phyloP scores from a whole-genome alignment of 2,113 vertebrate species.

The Zapus hudsonius region DNA sequence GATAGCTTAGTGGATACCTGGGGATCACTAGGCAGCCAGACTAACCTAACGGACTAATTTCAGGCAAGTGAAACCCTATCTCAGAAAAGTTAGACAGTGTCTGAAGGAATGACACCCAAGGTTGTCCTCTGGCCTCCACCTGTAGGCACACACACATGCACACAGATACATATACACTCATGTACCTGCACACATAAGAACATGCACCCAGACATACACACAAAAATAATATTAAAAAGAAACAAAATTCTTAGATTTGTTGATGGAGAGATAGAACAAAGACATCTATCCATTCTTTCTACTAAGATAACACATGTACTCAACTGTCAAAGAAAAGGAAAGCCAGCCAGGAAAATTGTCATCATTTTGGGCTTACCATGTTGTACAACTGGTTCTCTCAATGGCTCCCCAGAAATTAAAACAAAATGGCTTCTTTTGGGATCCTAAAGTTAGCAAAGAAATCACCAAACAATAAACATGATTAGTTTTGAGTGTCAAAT shows the following conservation, averaged over 20 bases:
- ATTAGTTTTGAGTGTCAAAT: conserved; percentile 33
- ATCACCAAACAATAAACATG: background rate
- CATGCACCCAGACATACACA: no score
- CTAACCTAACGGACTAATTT: no score
- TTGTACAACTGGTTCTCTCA: conserved; percentile 85
- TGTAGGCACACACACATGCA: no score
- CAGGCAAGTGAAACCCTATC: no score
- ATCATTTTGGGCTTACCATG: conserved; percentile 76
- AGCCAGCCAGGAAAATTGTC: background rate
- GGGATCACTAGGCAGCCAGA: no score
- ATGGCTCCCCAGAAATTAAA: conserved; percentile 87
- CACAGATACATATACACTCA: no score
- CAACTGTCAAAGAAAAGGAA: conserved; percentile 27
- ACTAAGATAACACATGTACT: background rate
- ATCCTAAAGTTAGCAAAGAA: conserved; percentile 79
- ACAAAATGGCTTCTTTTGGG: conserved; percentile 85
- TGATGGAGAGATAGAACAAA: background rate
- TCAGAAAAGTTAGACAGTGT: no score
- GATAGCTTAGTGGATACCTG: no score
- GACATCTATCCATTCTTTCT: background rate
- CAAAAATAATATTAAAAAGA: background rate
- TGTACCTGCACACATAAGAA: no score
- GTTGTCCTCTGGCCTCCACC: no score
- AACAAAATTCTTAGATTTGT: conserved; percentile 41
- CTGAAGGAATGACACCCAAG: no score